Base-by-base conservation (phyloP, 2,888 invertebrate species). In the Drosophila sordidula region DNA sequence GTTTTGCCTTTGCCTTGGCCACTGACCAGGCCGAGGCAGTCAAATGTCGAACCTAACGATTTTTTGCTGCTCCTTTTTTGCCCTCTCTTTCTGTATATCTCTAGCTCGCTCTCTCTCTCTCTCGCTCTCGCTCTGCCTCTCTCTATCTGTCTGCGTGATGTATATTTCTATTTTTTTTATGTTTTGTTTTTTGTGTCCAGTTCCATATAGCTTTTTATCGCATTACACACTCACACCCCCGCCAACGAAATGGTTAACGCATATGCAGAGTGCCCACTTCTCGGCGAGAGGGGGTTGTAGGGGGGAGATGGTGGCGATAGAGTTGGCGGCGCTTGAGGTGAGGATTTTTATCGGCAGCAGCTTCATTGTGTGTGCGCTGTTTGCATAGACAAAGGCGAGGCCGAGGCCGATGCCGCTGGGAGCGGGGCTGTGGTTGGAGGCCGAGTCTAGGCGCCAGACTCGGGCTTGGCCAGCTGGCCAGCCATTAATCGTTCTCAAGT, bases 21-120 rank as follows among this genome's bases (percentile, higher is more conserved):
- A 51, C 61, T 61, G 78, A 57, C 69, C 68, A 54, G 75, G 49
- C 75, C 65, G 70, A 32, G 55, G 75, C 80, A 80, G 78, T 81
- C 81, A 81, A 81, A 84, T 78, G 81, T 81, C 84, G 81, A 81
- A 81, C 84, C 84, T 76, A 81, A 78, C 65, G 42, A 71, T 74
- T 69, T 76, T 78, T 77, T 68, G 18, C 45, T 50, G 41, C 26
- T 22, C 26, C 49, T 41, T 56, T 64, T 55, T 32, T 56, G 26
- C 14, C 3, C 9, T 14, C 46, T 18, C 14, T 18, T 6, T 22
- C 44, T 39, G 22, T 41, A 38, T 59, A n/a, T 12, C 9, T 36
- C 26, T 16, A 22, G 42, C 46, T 14, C 1, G 6, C 42, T 22
- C 45, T 36, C 29, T 25, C 41, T 29, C 14, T 8, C 42, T 44